Evolutionary conservation across 2,797 vertebrate genomes (phyloP).

Genomic region (Mormyrus hasselquistii): DNA sequence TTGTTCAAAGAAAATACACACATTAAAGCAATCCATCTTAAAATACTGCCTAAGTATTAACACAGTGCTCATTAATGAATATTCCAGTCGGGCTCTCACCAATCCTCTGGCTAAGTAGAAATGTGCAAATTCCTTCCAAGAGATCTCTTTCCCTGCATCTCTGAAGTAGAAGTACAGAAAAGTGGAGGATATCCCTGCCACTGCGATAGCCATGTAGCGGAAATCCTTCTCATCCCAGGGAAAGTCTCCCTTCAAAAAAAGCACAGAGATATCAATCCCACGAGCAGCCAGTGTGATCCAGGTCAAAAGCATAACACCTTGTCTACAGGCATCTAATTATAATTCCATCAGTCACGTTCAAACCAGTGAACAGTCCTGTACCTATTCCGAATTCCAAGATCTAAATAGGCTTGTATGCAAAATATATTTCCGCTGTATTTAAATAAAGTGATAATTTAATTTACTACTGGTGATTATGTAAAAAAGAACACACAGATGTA

Average conservation of each 20-base stretch:
- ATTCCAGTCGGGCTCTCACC: conserved; percentile 51
- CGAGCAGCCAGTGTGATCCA: neutral
- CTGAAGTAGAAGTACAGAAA: conserved; percentile 61
- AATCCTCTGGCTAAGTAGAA: conserved; percentile 62
- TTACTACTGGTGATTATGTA: neutral
- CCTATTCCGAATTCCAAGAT: neutral
- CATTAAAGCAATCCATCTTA: neutral
- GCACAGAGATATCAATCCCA: neutral
- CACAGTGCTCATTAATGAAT: neutral
- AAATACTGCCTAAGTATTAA: neutral
- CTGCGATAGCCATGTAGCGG: conserved; percentile 49
- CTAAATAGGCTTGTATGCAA: neutral
- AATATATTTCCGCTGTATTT: neutral
- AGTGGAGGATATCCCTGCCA: conserved; percentile 52
- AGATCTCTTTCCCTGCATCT: conserved; percentile 66
- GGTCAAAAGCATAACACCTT: neutral
- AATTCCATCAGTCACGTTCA: neutral
- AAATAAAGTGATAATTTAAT: neutral
- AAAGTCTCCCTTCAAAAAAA: conserved; percentile 53
- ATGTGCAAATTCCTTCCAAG: conserved; percentile 70
- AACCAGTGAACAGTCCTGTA: neutral
- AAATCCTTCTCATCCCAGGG: conserved; percentile 57
- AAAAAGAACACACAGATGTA: neutral
- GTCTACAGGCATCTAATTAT: neutral
- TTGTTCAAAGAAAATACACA: neutral